A percentile compares a stretch with the other conserved stretches of the same genome.
These are phyloP conservation scores for Furcifer pardalis DNA, from an alignment of 2,797 vertebrate species.

Conservation along the genomic window DNA sequence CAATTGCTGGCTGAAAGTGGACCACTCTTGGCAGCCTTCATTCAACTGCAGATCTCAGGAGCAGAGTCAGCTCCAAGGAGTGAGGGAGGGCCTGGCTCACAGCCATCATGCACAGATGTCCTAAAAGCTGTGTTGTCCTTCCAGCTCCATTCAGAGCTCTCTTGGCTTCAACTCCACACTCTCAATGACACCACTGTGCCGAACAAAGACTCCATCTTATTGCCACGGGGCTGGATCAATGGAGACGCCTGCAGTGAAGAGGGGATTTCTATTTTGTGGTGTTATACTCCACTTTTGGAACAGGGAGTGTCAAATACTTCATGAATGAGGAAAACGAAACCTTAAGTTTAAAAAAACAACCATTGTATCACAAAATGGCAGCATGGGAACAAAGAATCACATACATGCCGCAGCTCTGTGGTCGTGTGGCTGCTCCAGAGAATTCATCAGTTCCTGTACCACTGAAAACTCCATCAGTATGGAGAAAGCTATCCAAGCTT, in stretches of 20 bases:
- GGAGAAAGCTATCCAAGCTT: neutral
- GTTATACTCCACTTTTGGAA: fast-evolving
- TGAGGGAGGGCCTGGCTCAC: constrained; percentile 63
- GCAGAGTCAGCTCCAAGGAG: constrained; percentile 40
- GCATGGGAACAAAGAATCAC: neutral
- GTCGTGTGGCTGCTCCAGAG: neutral
- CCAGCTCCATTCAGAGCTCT: constrained; percentile 31
- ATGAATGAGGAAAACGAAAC: neutral
- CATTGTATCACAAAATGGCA: constrained; percentile 15
- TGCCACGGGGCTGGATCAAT: neutral
- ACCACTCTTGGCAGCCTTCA: constrained; percentile 69
- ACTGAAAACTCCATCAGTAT: neutral
- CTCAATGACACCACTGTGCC: constrained; percentile 75
- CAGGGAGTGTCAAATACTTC: constrained; percentile 2
- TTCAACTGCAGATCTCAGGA: constrained; percentile 75
- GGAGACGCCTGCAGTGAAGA: neutral
- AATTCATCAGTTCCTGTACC: neutral
- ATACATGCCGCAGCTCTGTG: neutral
- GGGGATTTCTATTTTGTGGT: constrained; percentile 12
- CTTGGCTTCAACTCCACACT: constrained; percentile 44
- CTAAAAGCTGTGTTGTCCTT: constrained; percentile 70
- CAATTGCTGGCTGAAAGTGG: constrained; percentile 40
- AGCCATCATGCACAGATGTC: constrained; percentile 73
- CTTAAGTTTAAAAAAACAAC: neutral
- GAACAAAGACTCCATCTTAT: constrained; percentile 45